phyloP scores from a whole-genome alignment of 2,888 invertebrate species.

The Craniophora ligustri region DNA sequence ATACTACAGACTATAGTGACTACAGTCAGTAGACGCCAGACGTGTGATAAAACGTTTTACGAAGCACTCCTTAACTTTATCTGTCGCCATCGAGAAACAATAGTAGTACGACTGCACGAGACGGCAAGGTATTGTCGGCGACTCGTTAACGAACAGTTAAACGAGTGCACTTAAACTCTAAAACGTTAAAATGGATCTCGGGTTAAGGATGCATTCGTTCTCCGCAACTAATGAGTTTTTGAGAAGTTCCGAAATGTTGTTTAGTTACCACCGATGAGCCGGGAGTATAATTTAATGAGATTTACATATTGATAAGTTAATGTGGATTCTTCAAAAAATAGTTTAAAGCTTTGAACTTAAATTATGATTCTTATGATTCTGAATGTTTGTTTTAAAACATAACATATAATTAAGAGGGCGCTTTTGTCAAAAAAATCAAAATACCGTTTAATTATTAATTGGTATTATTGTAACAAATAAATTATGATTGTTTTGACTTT shows the following conservation, averaged over 20 bases:
- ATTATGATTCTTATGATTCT: too few relatives aligned
- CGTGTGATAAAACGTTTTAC: neutral
- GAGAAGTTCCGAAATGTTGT: neutral
- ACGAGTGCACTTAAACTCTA: conserved; percentile 65
- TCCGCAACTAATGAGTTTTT: conserved; percentile 24
- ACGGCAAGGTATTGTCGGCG: conserved; percentile 33
- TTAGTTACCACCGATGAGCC: neutral
- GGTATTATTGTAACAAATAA: too few relatives aligned
- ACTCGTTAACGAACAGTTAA: conserved; percentile 61
- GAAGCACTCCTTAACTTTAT: conserved; percentile 7
- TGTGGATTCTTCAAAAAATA: too few relatives aligned
- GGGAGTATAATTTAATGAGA: conserved; percentile 2
- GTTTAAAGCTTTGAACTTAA: too few relatives aligned
- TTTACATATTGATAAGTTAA: neutral
- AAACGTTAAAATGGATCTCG: conserved; percentile 57
- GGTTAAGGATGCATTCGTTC: conserved; percentile 58
- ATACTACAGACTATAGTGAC: too few relatives aligned
- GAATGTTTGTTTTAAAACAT: too few relatives aligned
- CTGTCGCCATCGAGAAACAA: conserved; percentile 24
- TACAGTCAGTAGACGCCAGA: too few relatives aligned
- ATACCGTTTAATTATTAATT: too few relatives aligned
- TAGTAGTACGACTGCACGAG: conserved; percentile 15
- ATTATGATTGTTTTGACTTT: too few relatives aligned
- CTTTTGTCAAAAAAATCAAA: too few relatives aligned
- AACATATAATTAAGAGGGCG: too few relatives aligned